Evolutionary conservation across 2,888 invertebrate species (phyloP).

Genomic region (Lochmaea crataegi): DNA sequence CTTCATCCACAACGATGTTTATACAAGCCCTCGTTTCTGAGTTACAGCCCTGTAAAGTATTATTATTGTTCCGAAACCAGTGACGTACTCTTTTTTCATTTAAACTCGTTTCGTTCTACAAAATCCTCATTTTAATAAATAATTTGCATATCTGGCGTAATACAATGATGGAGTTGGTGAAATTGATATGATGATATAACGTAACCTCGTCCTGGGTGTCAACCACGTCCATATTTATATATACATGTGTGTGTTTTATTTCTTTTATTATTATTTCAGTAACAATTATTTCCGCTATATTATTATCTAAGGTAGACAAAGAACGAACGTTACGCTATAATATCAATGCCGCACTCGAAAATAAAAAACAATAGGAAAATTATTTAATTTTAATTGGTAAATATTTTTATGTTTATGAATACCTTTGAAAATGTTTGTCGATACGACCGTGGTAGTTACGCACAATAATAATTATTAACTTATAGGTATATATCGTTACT

Average conservation of each 20-base stretch:
- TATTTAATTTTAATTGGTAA: background rate
- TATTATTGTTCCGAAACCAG: no score
- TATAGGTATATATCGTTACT: background rate
- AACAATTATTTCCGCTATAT: slow-evolving; percentile 37
- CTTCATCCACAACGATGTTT: no score
- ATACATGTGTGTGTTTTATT: slow-evolving; percentile 8
- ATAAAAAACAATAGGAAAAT: background rate
- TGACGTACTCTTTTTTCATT: no score
- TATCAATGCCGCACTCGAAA: background rate
- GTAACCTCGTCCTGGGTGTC: slow-evolving; percentile 28
- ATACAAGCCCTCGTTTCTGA: no score
- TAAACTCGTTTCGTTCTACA: background rate
- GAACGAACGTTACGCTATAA: slow-evolving; percentile 30
- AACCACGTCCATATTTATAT: slow-evolving; percentile 10
- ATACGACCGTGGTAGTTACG: background rate
- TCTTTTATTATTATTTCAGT: slow-evolving; percentile 26
- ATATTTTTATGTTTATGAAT: background rate
- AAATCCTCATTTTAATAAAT: background rate
- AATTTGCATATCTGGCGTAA: background rate
- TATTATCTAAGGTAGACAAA: slow-evolving; percentile 37
- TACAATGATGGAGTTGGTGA: background rate
- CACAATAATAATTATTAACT: background rate
- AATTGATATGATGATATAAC: slow-evolving; percentile 5
- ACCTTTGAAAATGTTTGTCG: background rate
- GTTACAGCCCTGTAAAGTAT: no score